These are phyloP conservation scores for Linyphia triangularis DNA, from an alignment of 2,888 invertebrate species.

Conservation along the genomic window DNA sequence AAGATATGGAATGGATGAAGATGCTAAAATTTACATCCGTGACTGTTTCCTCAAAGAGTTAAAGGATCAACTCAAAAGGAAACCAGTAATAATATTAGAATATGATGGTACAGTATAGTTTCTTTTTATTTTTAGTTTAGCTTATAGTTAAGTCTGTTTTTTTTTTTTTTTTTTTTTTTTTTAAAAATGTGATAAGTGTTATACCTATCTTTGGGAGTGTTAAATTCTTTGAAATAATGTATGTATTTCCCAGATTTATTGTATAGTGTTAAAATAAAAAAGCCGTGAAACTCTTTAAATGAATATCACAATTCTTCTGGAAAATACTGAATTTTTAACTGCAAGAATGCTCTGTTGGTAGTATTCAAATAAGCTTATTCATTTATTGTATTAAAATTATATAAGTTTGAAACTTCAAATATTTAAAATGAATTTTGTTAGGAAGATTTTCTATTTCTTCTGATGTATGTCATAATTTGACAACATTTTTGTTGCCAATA, in stretches of 20 bases:
- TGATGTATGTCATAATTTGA: too few relatives aligned
- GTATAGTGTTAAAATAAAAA: too few relatives aligned
- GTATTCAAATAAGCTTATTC: too few relatives aligned
- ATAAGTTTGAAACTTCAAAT: too few relatives aligned
- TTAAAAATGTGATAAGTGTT: not conserved
- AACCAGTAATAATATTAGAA: constrained; percentile 20
- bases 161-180: not conserved
- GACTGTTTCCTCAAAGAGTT: constrained; percentile 35
- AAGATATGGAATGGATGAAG: not conserved
- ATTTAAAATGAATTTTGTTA: too few relatives aligned
- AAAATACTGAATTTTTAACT: too few relatives aligned
- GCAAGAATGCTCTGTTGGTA: too few relatives aligned
- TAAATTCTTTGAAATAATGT: not conserved
- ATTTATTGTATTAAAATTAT: too few relatives aligned
- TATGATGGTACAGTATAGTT: constrained; percentile 50
- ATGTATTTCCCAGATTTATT: not conserved
- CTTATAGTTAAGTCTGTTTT: not conserved
- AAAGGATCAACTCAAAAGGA: not conserved
- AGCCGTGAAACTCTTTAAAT: too few relatives aligned
- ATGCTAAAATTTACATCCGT: not conserved
- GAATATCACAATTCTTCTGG: too few relatives aligned
- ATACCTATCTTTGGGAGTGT: not conserved
- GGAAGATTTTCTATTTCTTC: too few relatives aligned
- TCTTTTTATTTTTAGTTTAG: not conserved
- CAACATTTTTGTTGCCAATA: too few relatives aligned